Evolutionary conservation across 53 echinoderm and acorn worm species (phyloP), one percentile per base, ranked within the genome.

Genomic region (Arbacia lixula): DNA sequence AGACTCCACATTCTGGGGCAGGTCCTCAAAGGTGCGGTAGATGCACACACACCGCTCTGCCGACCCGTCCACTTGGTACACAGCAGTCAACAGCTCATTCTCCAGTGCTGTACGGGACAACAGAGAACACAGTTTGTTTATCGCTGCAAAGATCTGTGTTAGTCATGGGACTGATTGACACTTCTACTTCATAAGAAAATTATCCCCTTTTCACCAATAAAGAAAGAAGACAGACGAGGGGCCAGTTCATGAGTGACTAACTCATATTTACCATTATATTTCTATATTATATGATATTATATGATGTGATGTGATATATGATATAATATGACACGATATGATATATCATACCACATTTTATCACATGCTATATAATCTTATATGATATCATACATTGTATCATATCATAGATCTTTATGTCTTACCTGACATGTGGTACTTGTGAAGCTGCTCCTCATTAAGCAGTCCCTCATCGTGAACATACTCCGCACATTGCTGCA

Each of bases 371-470:
- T n/a, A n/a, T n/a, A n/a, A n/a, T n/a, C n/a, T n/a, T n/a, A n/a
- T n/a, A n/a, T n/a, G n/a, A n/a, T n/a, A n/a, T n/a, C n/a, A n/a
- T n/a, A n/a, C n/a, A n/a, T n/a, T n/a, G n/a, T n/a, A n/a, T n/a
- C n/a, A n/a, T n/a, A n/a, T n/a, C n/a, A n/a, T n/a, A n/a, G n/a
- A n/a, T n/a, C n/a, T n/a, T n/a, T n/a, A n/a, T n/a, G n/a, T n/a
- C 58, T n/a, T 62, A 99, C 99, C 99, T 89, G 99, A 99, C 88
- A 99, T 92, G 75, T 99, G 92, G 54, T 99, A 99, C 68, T 99
- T 99, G 87, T 95, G 92, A 35, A 99, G 89, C 60, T 99, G 92
- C 66, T 99, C 95, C 58, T 99, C 99, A 27, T 99, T 99, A 11
- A 99, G 80, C 5, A 99, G 83, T 12, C 99, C 99, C 52, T 99